Conservation (phyloP, 2,113 vertebrate genomes). For the Fulica atra region DNA sequence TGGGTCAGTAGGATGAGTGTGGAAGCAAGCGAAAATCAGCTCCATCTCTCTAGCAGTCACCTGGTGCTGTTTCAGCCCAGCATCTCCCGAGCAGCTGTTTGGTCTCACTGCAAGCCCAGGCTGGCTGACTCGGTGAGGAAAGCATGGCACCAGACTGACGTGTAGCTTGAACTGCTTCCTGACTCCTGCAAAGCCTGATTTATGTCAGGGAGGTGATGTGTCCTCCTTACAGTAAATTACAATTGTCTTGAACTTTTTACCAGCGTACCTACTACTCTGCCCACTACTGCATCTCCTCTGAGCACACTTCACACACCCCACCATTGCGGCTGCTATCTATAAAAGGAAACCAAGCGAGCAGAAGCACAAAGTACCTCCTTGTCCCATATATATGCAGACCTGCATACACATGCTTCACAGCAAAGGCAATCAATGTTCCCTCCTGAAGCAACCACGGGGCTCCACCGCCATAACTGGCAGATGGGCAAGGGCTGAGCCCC, state of each 20-base stretch:
- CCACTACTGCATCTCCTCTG: accelerated
- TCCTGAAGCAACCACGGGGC: background rate
- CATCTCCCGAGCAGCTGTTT: background rate
- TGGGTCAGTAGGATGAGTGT: background rate
- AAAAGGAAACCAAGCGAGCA: background rate
- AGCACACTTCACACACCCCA: accelerated
- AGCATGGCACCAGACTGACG: background rate
- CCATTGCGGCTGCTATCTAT: background rate
- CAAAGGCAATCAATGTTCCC: background rate
- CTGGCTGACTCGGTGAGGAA: background rate
- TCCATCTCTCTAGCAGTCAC: background rate
- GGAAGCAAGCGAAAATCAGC: background rate
- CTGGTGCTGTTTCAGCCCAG: background rate
- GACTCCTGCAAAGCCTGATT: background rate
- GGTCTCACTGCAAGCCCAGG: accelerated
- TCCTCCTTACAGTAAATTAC: background rate
- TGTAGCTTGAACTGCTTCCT: background rate
- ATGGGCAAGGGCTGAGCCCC: background rate
- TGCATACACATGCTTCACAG: accelerated
- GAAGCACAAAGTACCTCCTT: background rate
- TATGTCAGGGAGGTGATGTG: background rate
- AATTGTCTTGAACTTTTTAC: background rate
- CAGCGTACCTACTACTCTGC: background rate
- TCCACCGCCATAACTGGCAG: accelerated
- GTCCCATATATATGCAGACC: background rate